These are phyloP conservation scores for Melitaea cinxia DNA, from an alignment of 1,140 invertebrate species.

Conservation along the genomic window DNA sequence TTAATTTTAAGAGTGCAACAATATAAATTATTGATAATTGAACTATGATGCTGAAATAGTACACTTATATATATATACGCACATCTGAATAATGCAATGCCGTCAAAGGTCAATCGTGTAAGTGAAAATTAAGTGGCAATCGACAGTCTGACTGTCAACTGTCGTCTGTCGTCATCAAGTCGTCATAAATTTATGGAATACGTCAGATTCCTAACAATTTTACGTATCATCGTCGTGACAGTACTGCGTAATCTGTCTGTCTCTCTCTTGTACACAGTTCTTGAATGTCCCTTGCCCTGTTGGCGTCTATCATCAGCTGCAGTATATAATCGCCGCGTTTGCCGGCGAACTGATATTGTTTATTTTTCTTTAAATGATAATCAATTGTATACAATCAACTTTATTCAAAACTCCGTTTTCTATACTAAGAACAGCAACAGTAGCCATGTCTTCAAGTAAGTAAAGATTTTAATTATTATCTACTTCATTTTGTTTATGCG, in stretches of 20 bases:
- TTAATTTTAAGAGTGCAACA: not conserved
- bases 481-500: too few relatives aligned
- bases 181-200: not conserved
- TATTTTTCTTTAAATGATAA: conserved; percentile 28
- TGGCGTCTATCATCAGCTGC: not conserved
- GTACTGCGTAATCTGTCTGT: too few relatives aligned
- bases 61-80: not conserved
- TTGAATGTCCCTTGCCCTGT: not conserved
- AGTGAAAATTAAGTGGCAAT: not conserved
- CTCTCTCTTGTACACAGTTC: conserved; percentile 15
- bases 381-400: conserved; percentile 19
- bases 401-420: conserved; percentile 23
- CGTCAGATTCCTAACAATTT: conserved; percentile 14
- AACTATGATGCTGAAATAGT: too few relatives aligned
- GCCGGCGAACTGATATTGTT: conserved; percentile 5
- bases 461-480: conserved; percentile 9
- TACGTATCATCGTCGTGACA: conserved; percentile 32
- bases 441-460: conserved; percentile 40
- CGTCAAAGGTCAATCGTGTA: not conserved
- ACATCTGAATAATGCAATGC: conserved; percentile 21
- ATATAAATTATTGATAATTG: not conserved
- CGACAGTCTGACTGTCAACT: conserved; percentile 1
- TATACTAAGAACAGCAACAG: conserved; percentile 25
- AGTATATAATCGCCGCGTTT: conserved; percentile 3
- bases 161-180: not conserved